phyloP scores from a whole-genome alignment of 2,888 invertebrate genomes.

The Ceraclea dissimilis region DNA sequence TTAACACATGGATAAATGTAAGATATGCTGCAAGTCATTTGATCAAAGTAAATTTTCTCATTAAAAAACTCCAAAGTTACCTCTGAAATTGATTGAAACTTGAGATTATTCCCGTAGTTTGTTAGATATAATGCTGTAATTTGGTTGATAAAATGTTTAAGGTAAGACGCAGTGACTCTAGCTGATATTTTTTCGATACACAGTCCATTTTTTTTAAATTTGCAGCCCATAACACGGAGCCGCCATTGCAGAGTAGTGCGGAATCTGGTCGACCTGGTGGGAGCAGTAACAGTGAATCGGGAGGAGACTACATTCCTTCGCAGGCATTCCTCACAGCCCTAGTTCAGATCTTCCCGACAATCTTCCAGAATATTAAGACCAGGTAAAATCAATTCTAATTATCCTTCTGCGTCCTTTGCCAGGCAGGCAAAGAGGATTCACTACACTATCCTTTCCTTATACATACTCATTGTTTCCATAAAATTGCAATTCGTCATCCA shows the following conservation, averaged over 20 bases:
- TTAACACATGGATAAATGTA: too few relatives aligned
- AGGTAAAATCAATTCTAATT: constrained; percentile 43
- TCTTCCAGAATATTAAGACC: constrained; percentile 81
- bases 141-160: too few relatives aligned
- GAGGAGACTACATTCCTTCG: constrained; percentile 67
- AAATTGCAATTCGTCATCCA: too few relatives aligned
- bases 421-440: not conserved
- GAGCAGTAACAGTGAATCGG: not conserved
- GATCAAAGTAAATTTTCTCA: too few relatives aligned
- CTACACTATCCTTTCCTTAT: too few relatives aligned
- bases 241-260: not conserved
- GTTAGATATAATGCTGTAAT: too few relatives aligned
- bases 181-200: not conserved
- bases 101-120: too few relatives aligned
- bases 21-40: too few relatives aligned
- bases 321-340: constrained; percentile 90
- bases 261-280: not conserved
- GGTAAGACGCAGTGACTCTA: too few relatives aligned
- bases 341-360: constrained; percentile 90
- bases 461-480: too few relatives aligned
- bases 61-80: too few relatives aligned
- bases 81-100: too few relatives aligned
- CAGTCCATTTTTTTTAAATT: not conserved
- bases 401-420: not conserved
- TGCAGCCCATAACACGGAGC: not conserved